Evolutionary conservation across 2,113 vertebrate genomes (phyloP).

Genomic region (Poeciliopsis occidentalis): DNA sequence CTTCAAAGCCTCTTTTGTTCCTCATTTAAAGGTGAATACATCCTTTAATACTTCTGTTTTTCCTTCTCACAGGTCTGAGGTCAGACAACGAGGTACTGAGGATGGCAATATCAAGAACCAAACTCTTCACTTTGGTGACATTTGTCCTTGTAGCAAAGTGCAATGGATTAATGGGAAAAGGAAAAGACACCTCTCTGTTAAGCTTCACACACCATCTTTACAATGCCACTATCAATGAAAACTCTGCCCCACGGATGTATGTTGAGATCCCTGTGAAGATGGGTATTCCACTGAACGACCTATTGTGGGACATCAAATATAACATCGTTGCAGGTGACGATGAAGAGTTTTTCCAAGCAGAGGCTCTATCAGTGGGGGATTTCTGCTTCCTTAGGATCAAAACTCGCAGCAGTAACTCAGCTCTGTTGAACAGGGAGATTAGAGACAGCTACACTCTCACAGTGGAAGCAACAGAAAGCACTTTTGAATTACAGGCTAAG

Average conservation of each 20-base stretch:
- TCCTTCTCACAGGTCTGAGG: conserved; percentile 48
- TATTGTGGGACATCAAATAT: conserved; percentile 85
- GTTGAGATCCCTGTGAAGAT: conserved; percentile 86
- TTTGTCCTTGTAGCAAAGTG: conserved; percentile 71
- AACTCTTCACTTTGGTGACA: conserved; percentile 49
- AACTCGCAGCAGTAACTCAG: conserved; percentile 87
- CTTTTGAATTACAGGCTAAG: conserved; percentile 78
- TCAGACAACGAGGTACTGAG: conserved; percentile 55
- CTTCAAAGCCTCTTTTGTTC: neutral
- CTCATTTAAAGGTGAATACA: neutral
- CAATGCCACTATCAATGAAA: conserved; percentile 92
- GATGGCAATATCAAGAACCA: conserved; percentile 65
- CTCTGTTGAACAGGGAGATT: conserved; percentile 91
- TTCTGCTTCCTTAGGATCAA: conserved; percentile 94
- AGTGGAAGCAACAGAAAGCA: conserved; percentile 87
- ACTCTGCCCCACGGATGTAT: conserved; percentile 91
- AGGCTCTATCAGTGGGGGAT: conserved; percentile 85
- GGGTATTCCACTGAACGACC: conserved; percentile 85
- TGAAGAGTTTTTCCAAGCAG: conserved; percentile 86
- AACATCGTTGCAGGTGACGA: conserved; percentile 86
- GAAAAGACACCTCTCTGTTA: conserved; percentile 79
- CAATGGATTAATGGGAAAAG: conserved; percentile 72
- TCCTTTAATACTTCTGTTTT: neutral
- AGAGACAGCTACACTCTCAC: conserved; percentile 88
- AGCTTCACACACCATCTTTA: conserved; percentile 91